These are phyloP conservation scores for Helarctos malayanus DNA, from an alignment of 2,797 vertebrate species.

Conservation along the genomic window DNA sequence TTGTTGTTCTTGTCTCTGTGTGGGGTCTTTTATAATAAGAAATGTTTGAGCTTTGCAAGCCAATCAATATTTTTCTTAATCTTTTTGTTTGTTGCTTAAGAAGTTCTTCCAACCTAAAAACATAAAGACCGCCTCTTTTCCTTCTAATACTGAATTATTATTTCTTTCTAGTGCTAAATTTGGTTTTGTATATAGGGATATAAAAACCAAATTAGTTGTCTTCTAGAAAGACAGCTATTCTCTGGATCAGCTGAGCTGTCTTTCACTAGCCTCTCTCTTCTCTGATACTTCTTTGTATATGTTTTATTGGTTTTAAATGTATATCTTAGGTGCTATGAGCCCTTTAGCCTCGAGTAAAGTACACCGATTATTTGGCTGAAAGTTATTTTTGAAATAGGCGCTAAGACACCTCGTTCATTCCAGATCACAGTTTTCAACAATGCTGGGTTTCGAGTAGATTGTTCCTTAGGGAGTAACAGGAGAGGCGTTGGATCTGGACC, in stretches of 20 bases:
- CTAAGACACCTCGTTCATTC: neutral
- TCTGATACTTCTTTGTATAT: neutral
- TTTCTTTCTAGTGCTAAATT: neutral
- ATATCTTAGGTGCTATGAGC: neutral
- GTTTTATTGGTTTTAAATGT: neutral
- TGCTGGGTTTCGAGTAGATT: fast-evolving
- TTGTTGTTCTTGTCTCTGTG: neutral
- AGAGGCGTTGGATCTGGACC: fast-evolving
- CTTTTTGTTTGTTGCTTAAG: neutral
- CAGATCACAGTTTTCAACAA: fast-evolving
- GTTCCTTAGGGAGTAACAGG: neutral
- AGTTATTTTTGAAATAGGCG: neutral
- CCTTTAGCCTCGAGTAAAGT: too few species aligned
- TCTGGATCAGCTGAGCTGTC: neutral
- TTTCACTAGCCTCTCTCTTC: neutral
- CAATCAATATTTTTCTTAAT: neutral
- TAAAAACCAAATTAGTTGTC: neutral
- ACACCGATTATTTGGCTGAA: neutral
- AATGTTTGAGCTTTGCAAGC: neutral
- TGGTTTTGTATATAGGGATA: neutral
- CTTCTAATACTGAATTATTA: neutral
- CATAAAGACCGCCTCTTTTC: neutral
- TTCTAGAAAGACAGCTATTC: neutral
- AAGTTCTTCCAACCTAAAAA: neutral
- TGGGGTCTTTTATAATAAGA: neutral